Conservation (phyloP, 1,140 invertebrate species). For the Oncopodura yosiiana region DNA sequence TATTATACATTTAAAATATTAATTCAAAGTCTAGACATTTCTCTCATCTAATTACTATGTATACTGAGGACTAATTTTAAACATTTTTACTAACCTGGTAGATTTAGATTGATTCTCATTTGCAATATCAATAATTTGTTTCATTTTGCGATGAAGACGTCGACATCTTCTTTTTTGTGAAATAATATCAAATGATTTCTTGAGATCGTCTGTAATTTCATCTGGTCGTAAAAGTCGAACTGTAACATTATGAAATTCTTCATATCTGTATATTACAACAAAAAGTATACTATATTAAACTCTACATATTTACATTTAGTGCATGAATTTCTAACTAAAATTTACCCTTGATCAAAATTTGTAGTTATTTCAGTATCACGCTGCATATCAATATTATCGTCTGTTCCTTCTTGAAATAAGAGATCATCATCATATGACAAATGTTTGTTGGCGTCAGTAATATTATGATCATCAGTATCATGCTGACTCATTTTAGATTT, state of each 20-base stretch:
- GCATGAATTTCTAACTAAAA: not conserved
- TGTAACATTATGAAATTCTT: slow-evolving; percentile 32
- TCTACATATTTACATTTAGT: not conserved
- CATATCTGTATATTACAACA: slow-evolving; percentile 14
- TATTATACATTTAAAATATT: no score
- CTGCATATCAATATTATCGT: not conserved
- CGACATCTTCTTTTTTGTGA: slow-evolving; percentile 33
- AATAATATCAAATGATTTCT: slow-evolving; percentile 28
- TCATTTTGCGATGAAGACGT: slow-evolving; percentile 32
- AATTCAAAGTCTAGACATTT: no score
- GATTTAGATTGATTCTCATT: no score
- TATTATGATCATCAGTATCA: not conserved
- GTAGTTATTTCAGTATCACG: slow-evolving; percentile 3
- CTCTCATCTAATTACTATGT: no score
- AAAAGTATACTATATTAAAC: not conserved
- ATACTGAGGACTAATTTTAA: no score
- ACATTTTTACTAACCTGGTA: no score
- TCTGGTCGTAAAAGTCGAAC: slow-evolving; percentile 27
- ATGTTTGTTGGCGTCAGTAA: not conserved
- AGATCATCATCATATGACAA: not conserved
- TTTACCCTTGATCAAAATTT: slow-evolving; percentile 21
- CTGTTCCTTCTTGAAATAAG: not conserved
- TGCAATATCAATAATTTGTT: slow-evolving; percentile 6
- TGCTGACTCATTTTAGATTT: not conserved
- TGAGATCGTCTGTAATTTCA: slow-evolving; percentile 27